These are phyloP conservation scores for Muscicapa comitata DNA, from an alignment of 2,797 vertebrate species.

Conservation along the genomic window DNA sequence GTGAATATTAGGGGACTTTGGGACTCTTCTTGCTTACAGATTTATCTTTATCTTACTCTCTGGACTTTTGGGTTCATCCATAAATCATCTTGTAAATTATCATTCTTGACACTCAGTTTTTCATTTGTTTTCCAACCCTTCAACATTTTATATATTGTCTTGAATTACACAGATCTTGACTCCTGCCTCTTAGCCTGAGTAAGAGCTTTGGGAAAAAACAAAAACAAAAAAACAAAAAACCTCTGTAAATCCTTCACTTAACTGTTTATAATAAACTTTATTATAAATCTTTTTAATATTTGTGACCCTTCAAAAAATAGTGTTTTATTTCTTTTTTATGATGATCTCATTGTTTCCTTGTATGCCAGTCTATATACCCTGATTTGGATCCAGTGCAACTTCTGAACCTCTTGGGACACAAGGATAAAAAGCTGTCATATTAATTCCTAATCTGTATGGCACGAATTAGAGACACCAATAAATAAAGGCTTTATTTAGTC, in stretches of 20 bases:
- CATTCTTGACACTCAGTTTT: background rate
- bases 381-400: background rate
- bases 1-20: background rate
- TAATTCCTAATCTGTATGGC: background rate
- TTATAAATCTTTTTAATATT: background rate
- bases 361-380: background rate
- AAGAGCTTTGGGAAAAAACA: background rate
- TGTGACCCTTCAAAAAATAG: background rate
- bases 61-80: background rate
- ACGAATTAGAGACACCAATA: background rate
- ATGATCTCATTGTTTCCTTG: background rate
- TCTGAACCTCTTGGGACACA: background rate
- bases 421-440: background rate
- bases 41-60: background rate
- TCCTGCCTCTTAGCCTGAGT: background rate
- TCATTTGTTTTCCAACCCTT: background rate
- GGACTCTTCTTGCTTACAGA: background rate
- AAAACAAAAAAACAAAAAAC: rapidly evolving
- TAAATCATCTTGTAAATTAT: background rate
- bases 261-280: background rate
- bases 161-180: background rate
- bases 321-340: background rate
- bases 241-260: background rate
- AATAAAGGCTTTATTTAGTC: background rate
- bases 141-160: background rate